Conservation (phyloP, 2,888 invertebrate species). For the Meiosimyza decipiens region DNA sequence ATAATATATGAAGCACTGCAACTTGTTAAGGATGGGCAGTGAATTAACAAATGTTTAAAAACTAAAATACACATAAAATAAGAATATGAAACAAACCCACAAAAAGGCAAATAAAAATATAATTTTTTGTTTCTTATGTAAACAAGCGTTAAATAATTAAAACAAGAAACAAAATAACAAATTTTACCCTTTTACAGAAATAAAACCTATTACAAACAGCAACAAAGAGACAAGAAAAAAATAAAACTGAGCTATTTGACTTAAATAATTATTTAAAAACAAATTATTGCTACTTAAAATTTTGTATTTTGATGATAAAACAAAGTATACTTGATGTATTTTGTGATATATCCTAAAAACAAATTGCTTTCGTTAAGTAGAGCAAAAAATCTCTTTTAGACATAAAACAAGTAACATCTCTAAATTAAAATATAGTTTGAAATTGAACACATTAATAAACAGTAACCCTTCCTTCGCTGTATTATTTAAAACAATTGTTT, state of each 20-base stretch:
- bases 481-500: slow-evolving; percentile 6
- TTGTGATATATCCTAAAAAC: background rate
- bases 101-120: slow-evolving; percentile 1
- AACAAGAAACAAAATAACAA: background rate
- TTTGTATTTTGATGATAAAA: background rate
- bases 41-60: slow-evolving; percentile 1
- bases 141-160: slow-evolving; percentile 1
- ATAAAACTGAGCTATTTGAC: background rate
- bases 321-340: slow-evolving; percentile 3
- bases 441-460: background rate
- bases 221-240: background rate
- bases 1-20: slow-evolving; percentile 9
- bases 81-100: slow-evolving; percentile 20
- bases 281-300: background rate
- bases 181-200: background rate
- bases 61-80: slow-evolving; percentile 22
- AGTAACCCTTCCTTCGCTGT: background rate
- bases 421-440: background rate
- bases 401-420: background rate
- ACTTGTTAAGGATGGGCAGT: slow-evolving; percentile 12
- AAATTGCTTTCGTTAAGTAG: background rate
- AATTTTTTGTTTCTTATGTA: slow-evolving; percentile 5
- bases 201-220: background rate
- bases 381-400: background rate
- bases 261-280: no score